Percentiles rank a stretch among this genome's conserved stretches.
phyloP scores from a whole-genome alignment of 2,113 vertebrate species.

The Maylandia zebra region DNA sequence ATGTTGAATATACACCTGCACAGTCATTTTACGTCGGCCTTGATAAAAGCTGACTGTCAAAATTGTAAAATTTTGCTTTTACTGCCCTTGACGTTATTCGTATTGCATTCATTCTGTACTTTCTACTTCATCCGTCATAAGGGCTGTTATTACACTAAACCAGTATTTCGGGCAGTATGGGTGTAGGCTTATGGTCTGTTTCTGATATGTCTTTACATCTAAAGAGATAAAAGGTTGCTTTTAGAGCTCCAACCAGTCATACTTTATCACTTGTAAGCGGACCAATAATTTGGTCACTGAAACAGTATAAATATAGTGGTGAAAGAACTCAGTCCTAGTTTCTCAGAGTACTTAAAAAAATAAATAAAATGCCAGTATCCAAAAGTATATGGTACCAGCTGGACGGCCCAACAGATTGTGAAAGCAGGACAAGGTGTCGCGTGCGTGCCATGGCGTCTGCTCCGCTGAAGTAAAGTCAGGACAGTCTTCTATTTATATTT shows the following conservation, averaged over 20 bases:
- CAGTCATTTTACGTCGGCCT: conserved; percentile 1
- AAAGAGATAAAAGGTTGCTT: not conserved
- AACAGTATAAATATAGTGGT: not conserved
- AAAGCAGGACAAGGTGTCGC: not conserved
- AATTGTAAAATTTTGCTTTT: not conserved
- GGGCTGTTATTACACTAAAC: not conserved
- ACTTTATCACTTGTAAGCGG: not conserved
- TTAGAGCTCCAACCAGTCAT: not conserved
- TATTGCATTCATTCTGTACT: not conserved
- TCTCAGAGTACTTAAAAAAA: not conserved
- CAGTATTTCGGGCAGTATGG: not conserved
- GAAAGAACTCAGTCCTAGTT: not conserved
- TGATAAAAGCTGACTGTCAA: not conserved
- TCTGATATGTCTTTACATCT: not conserved
- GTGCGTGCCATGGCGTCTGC: not conserved
- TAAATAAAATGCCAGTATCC: not conserved
- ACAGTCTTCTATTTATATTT: not conserved
- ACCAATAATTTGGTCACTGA: not conserved
- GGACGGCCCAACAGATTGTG: not conserved
- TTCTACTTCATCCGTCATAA: not conserved
- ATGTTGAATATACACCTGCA: conserved; percentile 22
- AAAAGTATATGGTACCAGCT: not conserved
- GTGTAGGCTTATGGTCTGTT: not conserved
- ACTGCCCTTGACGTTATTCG: not conserved
- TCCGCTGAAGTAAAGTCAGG: not conserved